Evolutionary conservation across 1,140 invertebrate genomes (phyloP), one percentile per base, ranked within the genome.

Genomic region (Drosophila kepulauana): DNA sequence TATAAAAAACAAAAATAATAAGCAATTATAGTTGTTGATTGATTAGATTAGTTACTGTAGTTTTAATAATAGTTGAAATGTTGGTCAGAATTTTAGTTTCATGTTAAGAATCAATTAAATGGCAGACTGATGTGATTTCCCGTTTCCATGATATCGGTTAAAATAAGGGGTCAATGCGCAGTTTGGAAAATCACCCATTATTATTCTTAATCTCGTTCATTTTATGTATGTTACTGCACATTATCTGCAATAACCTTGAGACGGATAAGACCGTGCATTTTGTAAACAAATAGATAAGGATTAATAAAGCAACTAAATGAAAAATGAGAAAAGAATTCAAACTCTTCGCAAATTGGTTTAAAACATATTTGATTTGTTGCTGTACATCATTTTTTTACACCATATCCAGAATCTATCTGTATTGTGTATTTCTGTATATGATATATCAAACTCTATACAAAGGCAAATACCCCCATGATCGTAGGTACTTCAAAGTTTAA

Each of bases 21-120:
- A 3, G 30, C 13, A 54, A 33, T 33, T 15, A 13, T 8, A 35
- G 4, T 35, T n/a, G 13, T 13, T 2, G n/a, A 43, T 35, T 20
- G 43, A 57, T 67, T 57, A 67, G 41, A 66, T 66, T 56, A 35
- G 35, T 15, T 48, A 11, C 11, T 4, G 30, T 33, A 49, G 46
- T 49, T 49, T 15, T 16, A 1, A 8, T 46, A 16, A 16, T 46
- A 38, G 10, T 38, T 8, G 7, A 3, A 38, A 10, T 38, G 11
- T 8, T 2, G 10, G 8, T 10, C 2, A 10, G 35, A 38, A 38
- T 11, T 43, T n/a, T 43, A 43, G n/a, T 13, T 43, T 43, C 4
- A 13, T 41, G 8, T 41, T 3, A 10, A 43, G 0, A 43, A 43
- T n/a, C 11, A 13, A 43, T n/a, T 7, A 43, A 43, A 5, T 2